Evolutionary conservation across 1,140 invertebrate species (phyloP).

Genomic region (Papilio polyxenes): DNA sequence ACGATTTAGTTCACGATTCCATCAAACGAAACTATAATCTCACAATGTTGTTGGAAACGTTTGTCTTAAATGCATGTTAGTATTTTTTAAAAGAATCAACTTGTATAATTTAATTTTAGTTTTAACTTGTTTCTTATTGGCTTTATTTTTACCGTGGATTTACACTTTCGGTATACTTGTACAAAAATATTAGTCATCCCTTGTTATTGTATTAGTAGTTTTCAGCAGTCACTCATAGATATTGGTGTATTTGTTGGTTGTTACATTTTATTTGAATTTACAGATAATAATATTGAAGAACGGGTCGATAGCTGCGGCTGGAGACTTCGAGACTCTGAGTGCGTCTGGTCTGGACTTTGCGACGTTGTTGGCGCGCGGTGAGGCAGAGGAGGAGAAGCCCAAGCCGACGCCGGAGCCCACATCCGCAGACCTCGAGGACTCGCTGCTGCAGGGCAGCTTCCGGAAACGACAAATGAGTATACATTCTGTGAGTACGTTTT

Average conservation of each 20-base stretch:
- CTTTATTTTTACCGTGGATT: no score
- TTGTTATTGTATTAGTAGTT: neutral
- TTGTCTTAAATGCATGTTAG: neutral
- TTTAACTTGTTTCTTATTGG: no score
- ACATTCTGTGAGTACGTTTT: conserved; percentile 70
- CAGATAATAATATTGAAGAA: conserved; percentile 84
- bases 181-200: no score
- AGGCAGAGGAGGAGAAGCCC: conserved; percentile 72
- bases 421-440: conserved; percentile 52
- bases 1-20: neutral
- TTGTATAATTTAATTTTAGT: no score
- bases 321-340: conserved; percentile 83
- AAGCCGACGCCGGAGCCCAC: conserved; percentile 51
- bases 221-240: neutral
- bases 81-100: neutral
- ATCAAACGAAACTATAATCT: neutral
- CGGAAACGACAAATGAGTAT: conserved; percentile 77
- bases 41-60: neutral
- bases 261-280: neutral
- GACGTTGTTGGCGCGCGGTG: conserved; percentile 81
- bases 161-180: no score
- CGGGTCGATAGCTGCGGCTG: conserved; percentile 82
- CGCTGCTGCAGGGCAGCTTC: conserved; percentile 67
- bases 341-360: conserved; percentile 85
- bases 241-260: neutral